These are phyloP conservation scores for Cavia aperea DNA, from an alignment of 2,113 vertebrate species.

Conservation along the genomic window DNA sequence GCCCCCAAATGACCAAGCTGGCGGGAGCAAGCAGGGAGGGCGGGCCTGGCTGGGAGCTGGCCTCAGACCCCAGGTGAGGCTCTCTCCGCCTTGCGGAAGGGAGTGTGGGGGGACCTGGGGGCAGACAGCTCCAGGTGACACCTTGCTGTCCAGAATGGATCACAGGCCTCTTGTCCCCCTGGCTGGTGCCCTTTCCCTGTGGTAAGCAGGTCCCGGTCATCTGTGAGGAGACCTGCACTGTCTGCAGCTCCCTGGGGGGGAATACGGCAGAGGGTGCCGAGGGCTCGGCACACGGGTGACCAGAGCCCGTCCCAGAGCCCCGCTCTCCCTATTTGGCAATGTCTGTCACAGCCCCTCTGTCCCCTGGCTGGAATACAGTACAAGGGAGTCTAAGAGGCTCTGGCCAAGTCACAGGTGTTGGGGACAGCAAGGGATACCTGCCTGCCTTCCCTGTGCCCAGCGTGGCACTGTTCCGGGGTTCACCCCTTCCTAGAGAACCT, in stretches of 20 bases:
- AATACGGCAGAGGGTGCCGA: neutral
- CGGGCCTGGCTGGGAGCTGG: neutral
- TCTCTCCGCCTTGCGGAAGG: no score
- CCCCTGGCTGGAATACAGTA: neutral
- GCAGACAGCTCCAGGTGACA: neutral
- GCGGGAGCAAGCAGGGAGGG: neutral
- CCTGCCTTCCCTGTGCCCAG: neutral
- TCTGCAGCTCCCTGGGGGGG: neutral
- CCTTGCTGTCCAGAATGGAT: neutral
- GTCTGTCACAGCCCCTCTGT: accelerated
- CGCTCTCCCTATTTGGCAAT: accelerated
- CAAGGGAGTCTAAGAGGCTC: neutral
- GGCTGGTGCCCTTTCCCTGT: neutral
- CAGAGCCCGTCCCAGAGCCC: neutral
- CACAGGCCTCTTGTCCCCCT: neutral
- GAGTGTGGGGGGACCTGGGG: no score
- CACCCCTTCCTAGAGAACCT: neutral
- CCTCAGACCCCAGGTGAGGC: neutral
- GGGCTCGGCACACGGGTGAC: accelerated
- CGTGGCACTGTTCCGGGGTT: no score
- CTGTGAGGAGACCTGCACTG: neutral
- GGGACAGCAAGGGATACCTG: neutral
- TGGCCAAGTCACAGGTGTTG: neutral
- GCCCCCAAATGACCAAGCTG: accelerated
- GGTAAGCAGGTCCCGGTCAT: neutral